Base-by-base conservation (phyloP, 92 coral and sea anemone genomes). In the Actinostola sp. region DNA sequence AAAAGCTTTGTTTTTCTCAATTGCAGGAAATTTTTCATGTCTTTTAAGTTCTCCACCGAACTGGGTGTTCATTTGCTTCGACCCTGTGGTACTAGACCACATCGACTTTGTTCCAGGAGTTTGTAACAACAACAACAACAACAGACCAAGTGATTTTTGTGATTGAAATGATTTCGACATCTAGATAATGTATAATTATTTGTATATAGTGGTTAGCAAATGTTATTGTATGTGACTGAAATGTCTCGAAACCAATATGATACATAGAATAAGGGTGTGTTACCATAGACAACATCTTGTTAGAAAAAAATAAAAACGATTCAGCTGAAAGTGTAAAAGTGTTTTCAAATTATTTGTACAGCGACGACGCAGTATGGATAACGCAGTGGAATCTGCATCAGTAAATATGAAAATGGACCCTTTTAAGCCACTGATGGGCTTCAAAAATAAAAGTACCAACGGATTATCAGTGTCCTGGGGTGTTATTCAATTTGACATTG, bases 241-340 rank as follows among this genome's bases (percentile, higher is more conserved):
- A 57, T 57, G 63, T 57, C 39, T 57, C 28, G 5, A 57, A 57
- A 57, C 38, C 13, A 57, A 57, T 57, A 29, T 17, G 63, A 57
- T 30, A 57, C 63, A 23, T 57, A 38, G 63, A 57, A 57, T 57
- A 19, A 57, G 63, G 63, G 63, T 29, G 63, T 57, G 63, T 57
- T 57, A 21, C 63, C 63, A 57, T 57, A 57, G 59, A 57, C 23
- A 57, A 1, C 63, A 30, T 27, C 63, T 27, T 30, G 15, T 9
- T 57, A 57, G 38, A 57, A 57, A 57, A 53, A 53, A 2, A 23
- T 49, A 21, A 49, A 49, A 49, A n/a, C n/a, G n/a, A n/a, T 49
- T 8, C 8, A 54, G 21, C 28, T 54, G 16, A 19, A 54, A 54
- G 61, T 57, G 63, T 1, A 17, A 57, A 57, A 57, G 56, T 39